These are phyloP conservation scores for Lasioglossum marginatum DNA, from an alignment of 2,888 invertebrate species.

Conservation along the genomic window DNA sequence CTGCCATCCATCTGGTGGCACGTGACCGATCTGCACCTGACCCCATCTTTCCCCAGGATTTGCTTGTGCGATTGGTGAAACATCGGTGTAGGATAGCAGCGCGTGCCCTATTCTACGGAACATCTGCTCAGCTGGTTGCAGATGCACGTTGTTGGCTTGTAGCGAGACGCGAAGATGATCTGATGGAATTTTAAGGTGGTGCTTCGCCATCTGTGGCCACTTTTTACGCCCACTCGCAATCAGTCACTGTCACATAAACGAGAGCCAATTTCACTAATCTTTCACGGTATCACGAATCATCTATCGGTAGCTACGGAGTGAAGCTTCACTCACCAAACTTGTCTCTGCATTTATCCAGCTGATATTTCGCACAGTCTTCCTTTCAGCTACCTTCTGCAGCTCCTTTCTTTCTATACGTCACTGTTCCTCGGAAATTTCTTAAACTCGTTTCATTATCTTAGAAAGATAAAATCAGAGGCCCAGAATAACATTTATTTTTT, in stretches of 20 bases:
- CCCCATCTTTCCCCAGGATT: conserved; percentile 60
- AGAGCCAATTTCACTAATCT: not conserved
- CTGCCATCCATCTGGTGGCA: conserved; percentile 63
- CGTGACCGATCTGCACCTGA: conserved; percentile 72
- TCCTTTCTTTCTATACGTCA: too few species aligned
- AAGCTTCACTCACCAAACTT: not conserved
- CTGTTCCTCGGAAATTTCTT: too few species aligned
- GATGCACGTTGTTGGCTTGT: conserved; percentile 41
- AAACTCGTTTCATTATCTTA: too few species aligned
- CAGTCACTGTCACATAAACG: conserved; percentile 28
- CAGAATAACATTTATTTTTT: too few species aligned
- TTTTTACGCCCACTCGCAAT: conserved; percentile 8
- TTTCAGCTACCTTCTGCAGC: too few species aligned
- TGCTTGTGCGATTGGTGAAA: conserved; percentile 49
- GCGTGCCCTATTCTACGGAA: conserved; percentile 60
- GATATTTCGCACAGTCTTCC: not conserved
- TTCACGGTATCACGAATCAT: not conserved
- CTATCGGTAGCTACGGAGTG: not conserved
- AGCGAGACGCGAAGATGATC: conserved; percentile 39
- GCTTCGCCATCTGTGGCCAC: conserved; percentile 35
- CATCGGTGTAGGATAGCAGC: conserved; percentile 47
- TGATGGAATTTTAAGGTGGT: conserved; percentile 28
- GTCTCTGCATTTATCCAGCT: not conserved
- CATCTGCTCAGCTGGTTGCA: conserved; percentile 63
- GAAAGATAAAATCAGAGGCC: too few species aligned